A percentile compares a stretch with the other conserved stretches of the same genome.
Evolutionary conservation across 1,140 invertebrate genomes (phyloP).

Genomic region (Pentalonia nigronervosa): DNA sequence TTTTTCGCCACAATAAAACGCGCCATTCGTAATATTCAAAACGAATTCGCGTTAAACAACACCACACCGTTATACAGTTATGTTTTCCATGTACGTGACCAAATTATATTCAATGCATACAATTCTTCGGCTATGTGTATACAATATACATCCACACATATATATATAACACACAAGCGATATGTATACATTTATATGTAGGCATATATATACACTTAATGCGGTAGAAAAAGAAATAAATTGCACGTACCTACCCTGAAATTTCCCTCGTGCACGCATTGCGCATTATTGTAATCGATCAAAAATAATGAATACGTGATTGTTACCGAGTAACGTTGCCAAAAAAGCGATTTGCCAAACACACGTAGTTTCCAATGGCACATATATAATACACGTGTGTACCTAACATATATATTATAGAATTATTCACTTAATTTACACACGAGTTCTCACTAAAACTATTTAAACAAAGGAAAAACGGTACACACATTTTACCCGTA

Average conservation of each 20-base stretch:
- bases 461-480: not conserved
- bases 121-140: not conserved
- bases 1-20: not conserved
- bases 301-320: constrained; percentile 23
- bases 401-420: not conserved
- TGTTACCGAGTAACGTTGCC: constrained; percentile 27
- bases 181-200: no score
- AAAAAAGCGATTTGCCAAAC: constrained; percentile 18
- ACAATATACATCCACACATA: not conserved
- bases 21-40: not conserved
- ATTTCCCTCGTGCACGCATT: constrained; percentile 23
- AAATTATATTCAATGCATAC: not conserved
- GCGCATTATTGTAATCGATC: constrained; percentile 7
- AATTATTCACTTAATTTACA: not conserved
- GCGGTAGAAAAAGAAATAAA: not conserved
- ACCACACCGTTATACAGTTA: not conserved
- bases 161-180: not conserved
- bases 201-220: not conserved
- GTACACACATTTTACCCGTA: not conserved
- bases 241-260: constrained; percentile 21
- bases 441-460: not conserved
- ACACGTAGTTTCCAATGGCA: not conserved
- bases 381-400: not conserved
- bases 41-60: constrained; percentile 12
- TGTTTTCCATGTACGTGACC: constrained; percentile 18